Base-by-base conservation (phyloP, 2,797 vertebrate species). In the Synanceia verrucosa region DNA sequence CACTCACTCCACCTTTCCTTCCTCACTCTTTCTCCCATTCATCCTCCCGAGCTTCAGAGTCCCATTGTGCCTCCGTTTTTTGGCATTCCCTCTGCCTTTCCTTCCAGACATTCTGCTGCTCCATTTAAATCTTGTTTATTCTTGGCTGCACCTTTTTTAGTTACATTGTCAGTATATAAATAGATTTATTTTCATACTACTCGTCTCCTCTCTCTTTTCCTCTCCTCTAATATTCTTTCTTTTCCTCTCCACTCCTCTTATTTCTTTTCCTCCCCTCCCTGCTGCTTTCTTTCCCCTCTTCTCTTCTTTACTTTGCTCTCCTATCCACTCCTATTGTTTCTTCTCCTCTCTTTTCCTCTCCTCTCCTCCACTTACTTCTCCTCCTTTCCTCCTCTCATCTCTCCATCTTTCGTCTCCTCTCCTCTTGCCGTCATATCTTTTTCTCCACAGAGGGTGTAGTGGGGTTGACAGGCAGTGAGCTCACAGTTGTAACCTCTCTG, bases 391-490 rank as follows among this genome's bases (percentile, higher is more conserved):
- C 39, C 39, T 41, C 18, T 41, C 39, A 16, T 33, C 31, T 33
- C 31, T 10, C 12, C 39, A n/a, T n/a, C 39, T 43, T n/a, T 43
- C n/a, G 18, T 62, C 29, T 33, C 36, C 50, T 29, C 26, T 48
- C 46, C 46, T 24, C 55, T 59, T 18, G 26, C 37, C 53, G 1
- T 74, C 76, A 64, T 76, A 56, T 73, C 52, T 74, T 70, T 63
- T 31, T 36, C 70, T 74, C 64, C 67, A 34, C 60, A 68, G 65
- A 81, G 82, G 77, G 73, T 81, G 82, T 64, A 76, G 88, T 84
- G 65, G 73, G 81, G 86, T 79, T 91, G 90, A 92, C 91, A 91
- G 90, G 86, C 86, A 83, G 86, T 89, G 88, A 91, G 91, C 87
- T 91, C 86, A 89, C 87, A 90, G 78, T 87, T 76, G 83, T 91